Evolutionary conservation across 35 echinoderm and acorn worm genomes (phyloP).

Genomic region (Ophioderma brevispina): DNA sequence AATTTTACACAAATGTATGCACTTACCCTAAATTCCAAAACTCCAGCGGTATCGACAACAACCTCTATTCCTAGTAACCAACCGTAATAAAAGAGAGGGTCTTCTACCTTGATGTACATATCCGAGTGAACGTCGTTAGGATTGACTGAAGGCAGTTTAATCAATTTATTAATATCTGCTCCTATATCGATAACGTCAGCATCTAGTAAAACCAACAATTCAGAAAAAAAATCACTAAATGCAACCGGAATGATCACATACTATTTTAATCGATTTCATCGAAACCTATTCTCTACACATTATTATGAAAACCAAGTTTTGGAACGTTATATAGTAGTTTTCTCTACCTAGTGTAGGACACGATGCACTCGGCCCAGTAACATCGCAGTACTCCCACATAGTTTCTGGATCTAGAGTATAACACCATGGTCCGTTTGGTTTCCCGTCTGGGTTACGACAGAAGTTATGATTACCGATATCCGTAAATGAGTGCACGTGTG

Average conservation of each 20-base stretch:
- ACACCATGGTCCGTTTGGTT: slow-evolving; percentile 12
- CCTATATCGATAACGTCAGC: too few species aligned
- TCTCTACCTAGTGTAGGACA: neutral
- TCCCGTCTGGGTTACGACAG: neutral
- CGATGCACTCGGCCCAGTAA: neutral
- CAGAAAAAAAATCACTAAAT: too few species aligned
- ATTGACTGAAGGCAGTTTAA: neutral
- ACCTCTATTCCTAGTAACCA: slow-evolving; percentile 1
- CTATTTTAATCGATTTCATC: too few species aligned
- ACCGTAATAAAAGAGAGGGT: neutral
- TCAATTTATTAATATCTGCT: neutral
- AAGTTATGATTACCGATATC: slow-evolving; percentile 1
- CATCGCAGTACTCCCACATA: slow-evolving; percentile 18
- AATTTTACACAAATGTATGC: too few species aligned
- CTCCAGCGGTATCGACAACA: slow-evolving; percentile 3
- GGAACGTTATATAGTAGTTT: too few species aligned
- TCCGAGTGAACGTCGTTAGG: neutral
- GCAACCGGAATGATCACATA: too few species aligned
- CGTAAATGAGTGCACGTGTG: neutral
- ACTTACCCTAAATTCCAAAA: neutral
- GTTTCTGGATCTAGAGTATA: slow-evolving; percentile 7
- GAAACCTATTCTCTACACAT: too few species aligned
- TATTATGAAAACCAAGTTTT: too few species aligned
- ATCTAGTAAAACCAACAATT: too few species aligned
- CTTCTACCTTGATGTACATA: neutral